phyloP scores from a whole-genome alignment of 2,113 vertebrate genomes.

The Chroicocephalus ridibundus region DNA sequence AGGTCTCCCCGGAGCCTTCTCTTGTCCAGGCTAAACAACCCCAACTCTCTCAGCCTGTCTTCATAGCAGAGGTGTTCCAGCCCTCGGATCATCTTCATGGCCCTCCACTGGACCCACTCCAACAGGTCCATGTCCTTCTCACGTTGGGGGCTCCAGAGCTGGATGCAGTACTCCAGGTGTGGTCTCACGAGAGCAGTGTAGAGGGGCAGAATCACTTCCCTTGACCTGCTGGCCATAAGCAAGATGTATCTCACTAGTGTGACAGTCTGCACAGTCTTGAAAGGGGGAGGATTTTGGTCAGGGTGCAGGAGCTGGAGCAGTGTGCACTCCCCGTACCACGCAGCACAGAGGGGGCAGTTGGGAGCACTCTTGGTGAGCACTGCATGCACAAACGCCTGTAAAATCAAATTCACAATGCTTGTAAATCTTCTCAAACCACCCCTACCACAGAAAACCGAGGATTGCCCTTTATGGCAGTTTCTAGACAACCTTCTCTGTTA shows the following conservation, averaged over 20 bases:
- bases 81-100: too few species aligned
- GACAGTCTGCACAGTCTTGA: background rate
- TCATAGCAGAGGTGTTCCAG: too few species aligned
- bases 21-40: too few species aligned
- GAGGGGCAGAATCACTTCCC: too few species aligned
- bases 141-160: too few species aligned
- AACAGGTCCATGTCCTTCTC: too few species aligned
- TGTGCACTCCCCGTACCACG: rapidly evolving
- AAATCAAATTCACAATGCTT: background rate
- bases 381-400: background rate
- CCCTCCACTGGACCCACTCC: too few species aligned
- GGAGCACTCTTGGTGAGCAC: background rate
- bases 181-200: too few species aligned
- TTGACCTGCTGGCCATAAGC: background rate
- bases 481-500: background rate
- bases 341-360: background rate
- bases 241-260: background rate
- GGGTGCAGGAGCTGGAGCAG: background rate
- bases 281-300: background rate
- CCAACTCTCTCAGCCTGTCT: too few species aligned
- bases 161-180: too few species aligned
- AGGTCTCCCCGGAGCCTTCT: too few species aligned
- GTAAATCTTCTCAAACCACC: background rate
- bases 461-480: background rate
- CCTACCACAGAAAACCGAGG: background rate